Evolutionary conservation across 2,113 vertebrate species (phyloP), one percentile per base, ranked within the genome.

Genomic region (Cyphomyrus discorhynchus): DNA sequence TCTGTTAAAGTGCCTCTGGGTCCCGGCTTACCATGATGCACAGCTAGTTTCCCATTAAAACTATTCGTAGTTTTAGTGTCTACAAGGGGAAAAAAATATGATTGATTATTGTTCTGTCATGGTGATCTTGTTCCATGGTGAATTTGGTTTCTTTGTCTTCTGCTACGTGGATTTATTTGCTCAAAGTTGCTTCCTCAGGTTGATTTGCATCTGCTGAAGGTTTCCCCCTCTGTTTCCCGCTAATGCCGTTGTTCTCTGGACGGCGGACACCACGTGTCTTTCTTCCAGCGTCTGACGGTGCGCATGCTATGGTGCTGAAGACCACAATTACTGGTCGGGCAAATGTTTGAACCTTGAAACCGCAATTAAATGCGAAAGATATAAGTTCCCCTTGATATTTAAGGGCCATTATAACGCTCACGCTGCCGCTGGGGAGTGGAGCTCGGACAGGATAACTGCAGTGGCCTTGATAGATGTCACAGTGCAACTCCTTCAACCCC

Each of bases 371-470:
- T 87, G 49, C n/a, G 27, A 87, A 87, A 53, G 50, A 35, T 19
- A 35, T 53, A 87, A 39, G 49, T 87, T 87, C 49, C n/a, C 27
- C 85, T 42, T 15, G 50, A 50, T 47, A 87, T 87, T 87, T 87
- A 53, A 87, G 35, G 3, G 45, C 50, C 85, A 87, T 53, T 56
- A 87, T 35, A 56, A 87, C 27, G 31, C 85, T 87, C 85, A 56
- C 85, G n/a, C 31, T 17, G 49, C 85, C 39, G 50, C 27, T 87
- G 85, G 50, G 5, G 49, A 31, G 15, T 19, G 27, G 4, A 27
- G 50, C 3, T 19, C 13, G 11, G 50, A 87, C 50, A 53, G 50
- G 85, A 39, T 87, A 53, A 56, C 27, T 53, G 49, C 85, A 87
- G 49, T 87, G 50, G 85, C 45, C 82, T 84, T 11, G 82, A 45